Percentiles rank a stretch among this genome's conserved stretches.
Evolutionary conservation across 2,113 vertebrate species (phyloP).

Genomic region (Pollachius pollachius): DNA sequence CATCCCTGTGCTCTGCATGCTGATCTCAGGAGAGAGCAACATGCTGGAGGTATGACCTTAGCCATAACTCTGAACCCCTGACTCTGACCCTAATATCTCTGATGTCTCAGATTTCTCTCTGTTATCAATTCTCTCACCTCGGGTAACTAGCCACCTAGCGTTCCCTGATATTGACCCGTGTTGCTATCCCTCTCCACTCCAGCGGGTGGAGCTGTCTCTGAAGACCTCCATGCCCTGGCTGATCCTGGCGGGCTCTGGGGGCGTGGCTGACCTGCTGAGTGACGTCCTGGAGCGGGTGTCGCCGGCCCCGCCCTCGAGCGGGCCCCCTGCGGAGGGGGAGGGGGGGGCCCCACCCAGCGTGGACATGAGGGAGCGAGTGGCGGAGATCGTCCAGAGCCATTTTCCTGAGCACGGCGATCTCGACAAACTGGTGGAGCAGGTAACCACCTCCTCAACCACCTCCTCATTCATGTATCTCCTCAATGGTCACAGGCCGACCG

Average conservation of each 20-base stretch:
- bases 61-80: background rate
- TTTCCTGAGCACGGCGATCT: slow-evolving; percentile 60
- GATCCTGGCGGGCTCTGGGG: slow-evolving; percentile 83
- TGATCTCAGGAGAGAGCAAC: slow-evolving; percentile 78
- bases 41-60: slow-evolving; percentile 76
- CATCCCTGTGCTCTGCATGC: slow-evolving; percentile 86
- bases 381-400: slow-evolving; percentile 67
- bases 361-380: slow-evolving; percentile 58
- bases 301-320: slow-evolving; percentile 16
- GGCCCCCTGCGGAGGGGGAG: slow-evolving; percentile 50
- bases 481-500: too few species aligned
- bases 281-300: slow-evolving; percentile 76
- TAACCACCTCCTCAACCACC: slow-evolving; percentile 22
- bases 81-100: too few species aligned
- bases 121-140: too few species aligned
- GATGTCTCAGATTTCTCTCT: too few species aligned
- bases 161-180: too few species aligned
- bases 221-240: slow-evolving; percentile 81
- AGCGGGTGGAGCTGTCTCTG: slow-evolving; percentile 80
- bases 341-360: slow-evolving; percentile 37
- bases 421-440: slow-evolving; percentile 71
- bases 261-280: slow-evolving; percentile 80
- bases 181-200: background rate
- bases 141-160: too few species aligned
- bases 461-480: too few species aligned